Base-by-base conservation (phyloP, 1,140 invertebrate species). In the Hyles vespertilio region DNA sequence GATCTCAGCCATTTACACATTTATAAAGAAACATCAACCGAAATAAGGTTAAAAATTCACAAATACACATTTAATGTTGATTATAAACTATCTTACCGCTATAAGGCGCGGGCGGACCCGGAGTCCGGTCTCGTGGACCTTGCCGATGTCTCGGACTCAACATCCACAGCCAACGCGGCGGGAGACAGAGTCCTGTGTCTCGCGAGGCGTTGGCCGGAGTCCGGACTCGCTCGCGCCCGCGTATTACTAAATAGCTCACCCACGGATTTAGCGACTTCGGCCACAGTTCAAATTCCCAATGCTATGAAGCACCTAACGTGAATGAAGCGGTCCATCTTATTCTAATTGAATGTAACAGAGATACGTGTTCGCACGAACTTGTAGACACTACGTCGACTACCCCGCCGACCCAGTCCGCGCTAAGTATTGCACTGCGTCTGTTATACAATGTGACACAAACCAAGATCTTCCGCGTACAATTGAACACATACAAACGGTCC, bases 61-160 rank as follows among this genome's bases (percentile, higher is more conserved):
- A 88, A 86, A 79, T 88, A 88, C 85, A 88, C 85, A 86, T 86
- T 86, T 84, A 85, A 88, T 86, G 81, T 85, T 83, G 77, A 81
- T 84, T 82, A 88, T 7, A 72, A 72, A 33, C 81, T 86, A 85
- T 63, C 81, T 84, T 88, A 86, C 6, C 34, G 49, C 54, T 81
- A 80, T 32, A 50, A 6, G 74, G 76, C 74, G 70, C 63, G 82
- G 57, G 48, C 75, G 74, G 56, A 62, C 62, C 61, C 72, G 65
- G 73, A 84, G 73, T 59, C 58, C 51, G 36, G 11, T 33, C 8
- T 32, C 33, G 33, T 7, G 5, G n/a, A 22, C 40, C 36, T 5
- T 2, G 8, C 36, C 6, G 47, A 46, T 10, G 11, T 46, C 44
- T 9, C 11, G 9, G 44, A 10, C n/a, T n/a, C n/a, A n/a, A n/a